Evolutionary conservation across 2,113 vertebrate species (phyloP), one percentile per base, ranked within the genome.

Genomic region (Gallinago jamesoni): DNA sequence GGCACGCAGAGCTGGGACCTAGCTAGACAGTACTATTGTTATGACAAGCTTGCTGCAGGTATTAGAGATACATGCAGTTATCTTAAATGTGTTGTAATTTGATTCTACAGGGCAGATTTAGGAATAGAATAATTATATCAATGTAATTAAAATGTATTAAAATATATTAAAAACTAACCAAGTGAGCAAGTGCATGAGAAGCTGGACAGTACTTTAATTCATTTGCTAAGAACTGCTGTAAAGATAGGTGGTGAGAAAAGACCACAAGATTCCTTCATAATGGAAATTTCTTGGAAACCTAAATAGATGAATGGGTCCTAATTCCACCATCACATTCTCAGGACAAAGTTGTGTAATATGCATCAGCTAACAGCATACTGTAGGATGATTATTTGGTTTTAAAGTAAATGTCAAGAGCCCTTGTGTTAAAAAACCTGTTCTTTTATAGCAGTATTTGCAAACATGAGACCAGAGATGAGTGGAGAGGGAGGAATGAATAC

Each of bases 301-400:
- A 67, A 88, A 77, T 8, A 74, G 31, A 64, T 20, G 7, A 87
- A 37, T 1, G 0, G 12, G 4, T 88, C 37, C 17, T 47, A 55
- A 57, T 80, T 85, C 6, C 8, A 3, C 33, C 24, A 31, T 41
- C 28, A 50, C 12, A 53, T 75, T 81, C n/a, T 75, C n/a, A 62
- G 53, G 43, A 8, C 27, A 68, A 78, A 60, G 19, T n/a, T 52
- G 7, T 67, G 8, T 35, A 48, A 56, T n/a, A 57, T 0, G 0
- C 6, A 55, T 1, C 7, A 39, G 28, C 20, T 63, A 84, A 67
- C 6, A 84, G 37, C 20, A 68, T 9, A 45, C 27, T 57, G 22
- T 59, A 75, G 14, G 60, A 82, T 64, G 12, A 50, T 2, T 41
- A 1, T 48, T 75, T 89, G 12, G 4, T 68, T 96, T 88, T 72